phyloP scores from a whole-genome alignment of 2,888 invertebrate genomes.

The Pelosia muscerda region DNA sequence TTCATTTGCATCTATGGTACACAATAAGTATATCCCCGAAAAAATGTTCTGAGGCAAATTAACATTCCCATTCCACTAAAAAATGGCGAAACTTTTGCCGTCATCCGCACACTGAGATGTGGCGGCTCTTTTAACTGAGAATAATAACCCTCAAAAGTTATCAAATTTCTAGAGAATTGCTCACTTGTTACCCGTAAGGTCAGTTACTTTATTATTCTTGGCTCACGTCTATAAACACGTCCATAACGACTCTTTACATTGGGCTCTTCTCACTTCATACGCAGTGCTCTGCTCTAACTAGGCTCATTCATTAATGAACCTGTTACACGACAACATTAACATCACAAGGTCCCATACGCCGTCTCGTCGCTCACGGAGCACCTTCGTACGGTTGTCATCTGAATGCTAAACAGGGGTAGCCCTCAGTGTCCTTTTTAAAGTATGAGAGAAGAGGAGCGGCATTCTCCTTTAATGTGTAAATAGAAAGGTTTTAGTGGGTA shows the following conservation, averaged over 20 bases:
- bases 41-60: too few species aligned
- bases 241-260: neutral
- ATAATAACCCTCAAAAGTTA: too few species aligned
- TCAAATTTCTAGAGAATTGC: too few species aligned
- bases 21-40: too few species aligned
- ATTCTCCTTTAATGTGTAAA: slow-evolving; percentile 22
- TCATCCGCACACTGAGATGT: too few species aligned
- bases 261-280: neutral
- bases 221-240: neutral
- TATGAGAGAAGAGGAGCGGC: slow-evolving; percentile 31
- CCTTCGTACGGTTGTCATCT: neutral
- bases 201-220: neutral
- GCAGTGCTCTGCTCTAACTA: slow-evolving; percentile 8
- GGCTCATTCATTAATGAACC: slow-evolving; percentile 18
- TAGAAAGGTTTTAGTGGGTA: slow-evolving; percentile 22
- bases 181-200: too few species aligned
- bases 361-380: neutral
- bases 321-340: slow-evolving; percentile 20
- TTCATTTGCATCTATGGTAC: too few species aligned
- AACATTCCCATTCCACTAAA: too few species aligned
- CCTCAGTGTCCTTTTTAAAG: slow-evolving; percentile 24
- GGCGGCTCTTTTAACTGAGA: too few species aligned
- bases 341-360: slow-evolving; percentile 1
- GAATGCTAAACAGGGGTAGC: slow-evolving; percentile 17
- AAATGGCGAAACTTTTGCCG: too few species aligned